Percentiles rank a stretch among this genome's conserved stretches.
These are phyloP conservation scores for Cladorhizidae sp. DNA, from an alignment of 37 sponge, comb jelly and placozoan genomes.

Conservation along the genomic window DNA sequence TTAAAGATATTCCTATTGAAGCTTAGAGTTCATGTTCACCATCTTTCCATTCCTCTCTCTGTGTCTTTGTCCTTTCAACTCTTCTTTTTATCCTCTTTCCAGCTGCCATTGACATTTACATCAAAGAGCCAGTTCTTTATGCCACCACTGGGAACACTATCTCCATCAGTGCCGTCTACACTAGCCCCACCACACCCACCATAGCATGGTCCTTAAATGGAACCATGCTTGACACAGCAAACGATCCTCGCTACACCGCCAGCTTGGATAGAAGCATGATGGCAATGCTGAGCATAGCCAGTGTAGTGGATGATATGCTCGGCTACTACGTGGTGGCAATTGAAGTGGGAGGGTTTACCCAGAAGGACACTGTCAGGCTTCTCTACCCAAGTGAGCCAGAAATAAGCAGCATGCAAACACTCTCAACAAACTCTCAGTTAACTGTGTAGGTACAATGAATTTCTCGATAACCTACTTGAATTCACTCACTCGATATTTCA, in stretches of 20 bases:
- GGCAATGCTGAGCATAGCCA: background rate
- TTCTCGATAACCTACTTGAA: too few species aligned
- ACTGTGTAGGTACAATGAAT: too few species aligned
- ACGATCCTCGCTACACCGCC: background rate
- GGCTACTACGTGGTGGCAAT: background rate
- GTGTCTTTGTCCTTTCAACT: too few species aligned
- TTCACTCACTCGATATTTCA: too few species aligned
- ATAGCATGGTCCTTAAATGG: background rate
- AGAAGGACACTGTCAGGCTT: background rate
- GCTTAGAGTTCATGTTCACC: too few species aligned
- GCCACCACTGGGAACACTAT: background rate
- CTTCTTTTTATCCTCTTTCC: background rate
- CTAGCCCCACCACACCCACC: background rate
- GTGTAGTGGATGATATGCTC: background rate
- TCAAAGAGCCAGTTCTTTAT: background rate
- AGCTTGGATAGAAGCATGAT: background rate
- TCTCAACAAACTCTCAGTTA: background rate
- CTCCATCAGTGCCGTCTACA: background rate
- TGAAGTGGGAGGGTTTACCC: background rate
- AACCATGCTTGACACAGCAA: background rate
- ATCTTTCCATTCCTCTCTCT: too few species aligned
- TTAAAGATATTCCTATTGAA: too few species aligned
- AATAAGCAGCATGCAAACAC: background rate
- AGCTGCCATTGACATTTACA: conserved; percentile 24
- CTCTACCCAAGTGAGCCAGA: background rate